Base-by-base conservation (phyloP, 2,888 invertebrate species). In the Meteorus cinctellus region DNA sequence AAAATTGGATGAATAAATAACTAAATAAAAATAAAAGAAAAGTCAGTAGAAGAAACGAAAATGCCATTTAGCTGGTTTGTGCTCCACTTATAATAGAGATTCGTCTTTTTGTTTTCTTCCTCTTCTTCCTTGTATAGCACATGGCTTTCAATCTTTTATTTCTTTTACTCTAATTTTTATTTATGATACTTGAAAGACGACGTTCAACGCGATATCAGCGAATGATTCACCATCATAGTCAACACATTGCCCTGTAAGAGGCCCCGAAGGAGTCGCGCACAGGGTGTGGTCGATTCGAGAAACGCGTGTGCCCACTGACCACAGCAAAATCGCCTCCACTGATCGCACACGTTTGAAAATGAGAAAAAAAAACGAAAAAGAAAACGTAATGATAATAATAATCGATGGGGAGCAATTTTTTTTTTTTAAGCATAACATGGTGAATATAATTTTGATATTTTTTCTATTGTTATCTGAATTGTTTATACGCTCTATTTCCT, bases 271-370 rank as follows among this genome's bases (percentile, higher is more conserved):
- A 59, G 60, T 59, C 19, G 41, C 34, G 27, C 14, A n/a, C 45
- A 63, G 62, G 72, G 72, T 72, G 72, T 72, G 72, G 72, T 72
- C 63, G 41, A 72, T 63, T 31, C 27, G 63, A 72, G 72, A 72
- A 72, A 72, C 63, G 45, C 31, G 27, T 34, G 63, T 72, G 72
- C 72, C 72, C 72, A 72, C 72, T 63, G 48, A 63, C 63, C 45
- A 63, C 10, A 19, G 55, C 19, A 69, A 24, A 55, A 69, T 69
- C 55, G 69, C 31, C 34, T 12, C 8, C 34, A 31, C 34, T 69
- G 69, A 69, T 69, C 34, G 31, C 14, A 59, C 14, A 6, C 31
- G 8, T 51, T 27, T 48, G 51, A 51, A 51, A 68, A 31, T 51
- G 29, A 68, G n/a, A 31, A 12, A 31, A 6, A n/a, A 34, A n/a